Evolutionary conservation across 2,113 vertebrate genomes (phyloP).

Genomic region (Butorides virescens): DNA sequence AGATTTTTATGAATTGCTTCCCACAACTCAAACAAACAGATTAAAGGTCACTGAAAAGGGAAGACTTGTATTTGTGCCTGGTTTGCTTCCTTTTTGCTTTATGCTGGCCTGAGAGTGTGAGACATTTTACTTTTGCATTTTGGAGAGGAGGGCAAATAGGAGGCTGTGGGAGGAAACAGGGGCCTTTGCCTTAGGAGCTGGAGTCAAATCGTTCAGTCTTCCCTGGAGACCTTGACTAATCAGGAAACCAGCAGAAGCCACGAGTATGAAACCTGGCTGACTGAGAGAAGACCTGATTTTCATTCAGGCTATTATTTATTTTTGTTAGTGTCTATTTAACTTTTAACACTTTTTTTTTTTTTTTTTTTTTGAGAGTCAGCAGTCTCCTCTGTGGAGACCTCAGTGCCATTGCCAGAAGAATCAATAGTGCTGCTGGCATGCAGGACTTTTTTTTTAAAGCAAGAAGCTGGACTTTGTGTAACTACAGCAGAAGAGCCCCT

Average conservation of each 20-base stretch:
- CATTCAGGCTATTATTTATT: background rate
- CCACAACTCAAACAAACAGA: background rate
- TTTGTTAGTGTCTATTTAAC: background rate
- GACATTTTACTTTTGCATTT: background rate
- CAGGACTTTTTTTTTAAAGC: background rate
- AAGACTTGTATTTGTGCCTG: background rate
- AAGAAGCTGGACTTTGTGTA: background rate
- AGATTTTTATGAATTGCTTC: background rate
- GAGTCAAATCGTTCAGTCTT: background rate
- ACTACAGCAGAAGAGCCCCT: background rate
- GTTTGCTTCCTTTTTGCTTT: background rate
- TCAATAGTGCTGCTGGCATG: background rate
- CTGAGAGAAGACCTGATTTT: background rate
- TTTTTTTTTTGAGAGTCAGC: background rate
- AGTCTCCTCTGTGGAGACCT: background rate
- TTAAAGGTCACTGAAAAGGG: background rate
- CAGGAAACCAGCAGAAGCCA: background rate
- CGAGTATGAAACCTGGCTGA: background rate
- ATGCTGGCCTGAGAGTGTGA: background rate
- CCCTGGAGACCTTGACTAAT: background rate
- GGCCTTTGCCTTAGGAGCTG: background rate
- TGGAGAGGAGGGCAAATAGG: background rate
- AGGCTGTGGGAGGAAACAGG: background rate
- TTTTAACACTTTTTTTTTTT: background rate
- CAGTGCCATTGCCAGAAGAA: background rate